phyloP scores from a whole-genome alignment of 2,113 vertebrate genomes.

The Trichechus manatus region DNA sequence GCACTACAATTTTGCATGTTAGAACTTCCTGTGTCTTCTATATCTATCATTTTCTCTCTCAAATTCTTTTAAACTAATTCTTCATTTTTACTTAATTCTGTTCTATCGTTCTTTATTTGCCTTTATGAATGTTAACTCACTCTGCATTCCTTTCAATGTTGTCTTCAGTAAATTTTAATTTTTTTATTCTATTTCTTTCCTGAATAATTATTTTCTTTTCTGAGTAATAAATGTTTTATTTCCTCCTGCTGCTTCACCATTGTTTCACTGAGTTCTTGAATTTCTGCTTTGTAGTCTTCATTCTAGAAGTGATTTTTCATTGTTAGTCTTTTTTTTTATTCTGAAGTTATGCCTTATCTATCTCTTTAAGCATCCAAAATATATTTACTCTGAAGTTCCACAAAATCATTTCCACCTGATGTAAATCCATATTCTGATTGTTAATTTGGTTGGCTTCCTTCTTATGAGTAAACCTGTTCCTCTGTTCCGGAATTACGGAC shows the following conservation, averaged over 20 bases:
- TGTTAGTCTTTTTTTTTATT: neutral
- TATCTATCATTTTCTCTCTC: neutral
- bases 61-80: neutral
- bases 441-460: neutral
- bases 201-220: neutral
- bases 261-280: neutral
- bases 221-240: neutral
- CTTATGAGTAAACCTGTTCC: neutral
- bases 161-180: neutral
- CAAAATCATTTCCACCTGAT: neutral
- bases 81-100: neutral
- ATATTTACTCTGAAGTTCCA: neutral
- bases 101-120: neutral
- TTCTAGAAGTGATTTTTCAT: neutral
- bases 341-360: slow-evolving; percentile 21
- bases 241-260: neutral
- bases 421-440: neutral
- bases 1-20: neutral
- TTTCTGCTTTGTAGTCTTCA: neutral
- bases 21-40: neutral
- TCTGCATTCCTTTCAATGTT: neutral
- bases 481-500: neutral
- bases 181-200: neutral
- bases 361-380: neutral
- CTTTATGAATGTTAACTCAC: neutral